Evolutionary conservation across 2,888 invertebrate species (phyloP), one percentile per base, ranked within the genome.

Genomic region (Calameuta idolon): DNA sequence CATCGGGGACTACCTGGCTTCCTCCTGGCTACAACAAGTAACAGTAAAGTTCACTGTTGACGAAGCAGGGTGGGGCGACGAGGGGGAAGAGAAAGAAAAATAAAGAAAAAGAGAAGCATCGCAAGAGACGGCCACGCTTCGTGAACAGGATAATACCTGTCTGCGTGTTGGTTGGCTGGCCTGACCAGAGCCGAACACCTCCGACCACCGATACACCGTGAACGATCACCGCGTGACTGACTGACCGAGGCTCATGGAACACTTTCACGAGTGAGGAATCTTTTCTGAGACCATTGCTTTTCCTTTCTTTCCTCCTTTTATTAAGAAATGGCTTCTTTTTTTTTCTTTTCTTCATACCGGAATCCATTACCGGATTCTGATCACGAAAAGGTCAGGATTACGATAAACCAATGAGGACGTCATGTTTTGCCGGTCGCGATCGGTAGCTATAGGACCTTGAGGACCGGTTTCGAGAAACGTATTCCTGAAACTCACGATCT

Each of bases 181-280:
- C 9, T 55, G 55, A 55, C 23, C 55, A 23, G 55, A 55, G 55
- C 55, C 55, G 55, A 55, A 23, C 55, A 23, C 23, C 23, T 55
- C 55, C 55, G 9, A 9, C 55, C 55, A 55, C 23, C 55, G 55
- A 23, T 23, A 55, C 55, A 55, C 23, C 23, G 55, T 55, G 55
- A 55, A 55, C 55, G 55, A 55, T 55, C 55, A 9, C 55, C 55
- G 23, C 5, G 55, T 55, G 55, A 71, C 71, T 71, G 71, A 71
- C 5, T 71, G 71, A 71, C 71, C 71, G 71, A 71, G 34, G 71
- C 55, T 71, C 33, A 12, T 34, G 71, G 71, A 71, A 71, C 71
- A 71, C 71, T 71, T 71, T 71, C 71, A 31, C 71, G 55, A 55
- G 55, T 1, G 55, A 55, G 55, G 55, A 55, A 55, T 55, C 55